Evolutionary conservation across 2,888 invertebrate species (phyloP), one percentile per base, ranked within the genome.

Genomic region (Bembecia ichneumoniformis): DNA sequence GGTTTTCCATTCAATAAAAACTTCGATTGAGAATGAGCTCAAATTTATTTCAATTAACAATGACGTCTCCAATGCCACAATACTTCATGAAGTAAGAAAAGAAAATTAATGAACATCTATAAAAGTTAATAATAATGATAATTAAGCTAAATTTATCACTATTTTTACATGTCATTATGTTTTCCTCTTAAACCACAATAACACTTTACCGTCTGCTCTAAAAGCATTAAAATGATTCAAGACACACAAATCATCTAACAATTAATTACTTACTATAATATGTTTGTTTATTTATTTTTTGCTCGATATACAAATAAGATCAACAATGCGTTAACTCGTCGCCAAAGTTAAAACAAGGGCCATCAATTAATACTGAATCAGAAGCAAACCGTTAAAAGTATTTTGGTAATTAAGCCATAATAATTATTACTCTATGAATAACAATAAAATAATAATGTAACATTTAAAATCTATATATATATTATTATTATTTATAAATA

Each of bases 121-220:
- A 87, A 87, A 87, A 87, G 82, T 87, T 82, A 84, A 84, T 86
- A 84, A 84, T 83, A 76, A 83, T 83, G 76, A 83, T 83, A 86
- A 83, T 86, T 87, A 87, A 82, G 82, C 87, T 87, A 87, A 82
- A 74, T 77, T 84, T 86, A 84, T 80, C 76, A 84, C 86, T 87
- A 87, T 84, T 84, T 84, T 77, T 87, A 87, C 87, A 87, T 84
- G 87, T 86, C 87, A 87, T 86, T 81, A 86, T 87, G 84, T 84
- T 82, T 80, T 57, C 74, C 73, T 71, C 82, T 81, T 86, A 82
- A 81, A 83, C 82, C 84, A 87, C 87, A 86, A 86, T 77, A 87
- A 87, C 86, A 87, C 86, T 78, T 79, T 83, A 82, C 74, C 73
- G 49, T 71, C 69, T 77, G 87, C 83, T 82, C 87, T 87, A 87